Evolutionary conservation across 2,888 invertebrate genomes (phyloP).

Genomic region (Aspidapion aeneum): DNA sequence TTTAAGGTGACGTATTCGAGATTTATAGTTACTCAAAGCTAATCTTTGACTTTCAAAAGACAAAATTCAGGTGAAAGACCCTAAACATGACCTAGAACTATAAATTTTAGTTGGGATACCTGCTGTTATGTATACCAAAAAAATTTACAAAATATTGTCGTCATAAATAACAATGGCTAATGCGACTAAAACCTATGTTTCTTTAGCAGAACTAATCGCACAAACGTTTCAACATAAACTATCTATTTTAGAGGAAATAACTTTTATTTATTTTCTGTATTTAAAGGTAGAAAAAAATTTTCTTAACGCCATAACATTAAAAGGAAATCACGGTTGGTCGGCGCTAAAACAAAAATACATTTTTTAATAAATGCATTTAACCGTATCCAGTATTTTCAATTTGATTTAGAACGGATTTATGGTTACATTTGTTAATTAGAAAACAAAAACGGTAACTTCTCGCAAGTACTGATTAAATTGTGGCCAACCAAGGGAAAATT

Average conservation of each 20-base stretch:
- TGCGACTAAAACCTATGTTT: background rate
- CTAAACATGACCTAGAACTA: constrained; percentile 7
- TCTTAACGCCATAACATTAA: constrained; percentile 1
- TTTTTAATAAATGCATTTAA: constrained; percentile 33
- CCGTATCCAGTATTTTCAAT: constrained; percentile 28
- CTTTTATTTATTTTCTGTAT: background rate
- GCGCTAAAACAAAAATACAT: constrained; percentile 24
- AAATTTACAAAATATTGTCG: constrained; percentile 15
- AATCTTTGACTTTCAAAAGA: background rate
- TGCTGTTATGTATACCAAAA: constrained; percentile 18
- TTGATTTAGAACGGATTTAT: background rate
- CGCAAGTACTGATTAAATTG: no score
- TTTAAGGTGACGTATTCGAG: background rate
- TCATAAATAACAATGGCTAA: constrained; percentile 16
- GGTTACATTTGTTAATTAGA: background rate
- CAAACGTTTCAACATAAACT: background rate
- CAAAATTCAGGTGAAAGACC: background rate
- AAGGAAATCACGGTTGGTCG: constrained; percentile 33
- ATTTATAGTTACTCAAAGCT: background rate
- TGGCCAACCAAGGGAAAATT: no score
- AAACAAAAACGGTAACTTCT: background rate
- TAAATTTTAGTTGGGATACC: constrained; percentile 15
- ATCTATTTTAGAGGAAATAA: background rate
- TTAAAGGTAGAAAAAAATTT: background rate
- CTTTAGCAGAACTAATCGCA: background rate